Percentiles rank a stretch among this genome's conserved stretches.
Conservation (phyloP, 2,113 vertebrate genomes). For the pig (Sus scrofa) region DNA sequence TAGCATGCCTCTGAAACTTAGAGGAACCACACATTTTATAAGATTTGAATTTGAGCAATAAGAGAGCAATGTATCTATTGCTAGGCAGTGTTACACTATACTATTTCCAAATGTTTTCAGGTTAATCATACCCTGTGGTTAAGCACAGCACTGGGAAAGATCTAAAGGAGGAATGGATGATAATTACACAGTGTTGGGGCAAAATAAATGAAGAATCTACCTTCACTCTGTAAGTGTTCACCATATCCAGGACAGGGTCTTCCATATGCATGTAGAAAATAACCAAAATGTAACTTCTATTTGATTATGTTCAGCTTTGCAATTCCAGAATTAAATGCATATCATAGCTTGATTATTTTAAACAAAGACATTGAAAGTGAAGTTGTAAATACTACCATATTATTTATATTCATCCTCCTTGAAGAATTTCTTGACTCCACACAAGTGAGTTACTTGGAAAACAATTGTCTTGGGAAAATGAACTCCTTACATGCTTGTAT, state of each 20-base stretch:
- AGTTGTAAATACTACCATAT: not conserved
- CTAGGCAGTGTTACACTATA: not conserved
- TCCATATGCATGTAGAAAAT: not conserved
- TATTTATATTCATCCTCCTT: not conserved
- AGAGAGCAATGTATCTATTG: not conserved
- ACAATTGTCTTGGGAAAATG: not conserved
- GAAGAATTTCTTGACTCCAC: not conserved
- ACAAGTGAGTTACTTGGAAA: not conserved
- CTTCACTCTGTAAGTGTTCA: not conserved
- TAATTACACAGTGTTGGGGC: not conserved
- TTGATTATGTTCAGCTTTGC: not conserved
- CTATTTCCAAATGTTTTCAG: not conserved
- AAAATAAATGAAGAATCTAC: not conserved
- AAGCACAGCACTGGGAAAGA: not conserved
- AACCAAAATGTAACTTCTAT: not conserved
- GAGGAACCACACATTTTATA: not conserved
- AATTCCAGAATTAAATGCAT: not conserved
- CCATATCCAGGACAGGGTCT: not conserved
- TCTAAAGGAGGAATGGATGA: too few species aligned
- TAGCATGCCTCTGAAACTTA: not conserved
- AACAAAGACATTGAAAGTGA: not conserved
- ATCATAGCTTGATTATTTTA: slow-evolving; percentile 1
- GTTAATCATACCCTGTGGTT: fast-evolving
- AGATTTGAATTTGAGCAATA: not conserved
- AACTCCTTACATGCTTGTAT: not conserved